phyloP scores from a whole-genome alignment of 2,888 invertebrate species.

The Hypsopygia costalis region DNA sequence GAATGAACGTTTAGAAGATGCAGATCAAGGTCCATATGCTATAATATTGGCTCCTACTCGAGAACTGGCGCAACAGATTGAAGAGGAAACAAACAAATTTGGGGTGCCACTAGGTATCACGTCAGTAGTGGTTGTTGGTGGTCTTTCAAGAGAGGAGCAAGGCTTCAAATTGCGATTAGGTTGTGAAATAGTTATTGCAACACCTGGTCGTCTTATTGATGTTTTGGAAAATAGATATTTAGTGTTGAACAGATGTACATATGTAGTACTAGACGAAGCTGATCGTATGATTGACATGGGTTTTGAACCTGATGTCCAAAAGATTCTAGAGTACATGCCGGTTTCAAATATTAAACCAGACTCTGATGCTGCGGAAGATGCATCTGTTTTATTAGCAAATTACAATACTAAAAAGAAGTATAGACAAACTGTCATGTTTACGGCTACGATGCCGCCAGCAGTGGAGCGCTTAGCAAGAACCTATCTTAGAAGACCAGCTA shows the following conservation, averaged over 20 bases:
- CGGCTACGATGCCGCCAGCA: conserved; percentile 99
- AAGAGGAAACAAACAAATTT: conserved; percentile 99
- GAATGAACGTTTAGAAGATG: conserved; percentile 93
- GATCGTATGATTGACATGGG: conserved; percentile 99
- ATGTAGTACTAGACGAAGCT: conserved; percentile 97
- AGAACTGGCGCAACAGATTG: conserved; percentile 99
- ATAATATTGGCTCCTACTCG: conserved; percentile 99
- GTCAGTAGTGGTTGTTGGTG: conserved; percentile 99
- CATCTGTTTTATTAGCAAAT: conserved; percentile 92
- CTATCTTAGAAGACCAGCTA: conserved; percentile 96
- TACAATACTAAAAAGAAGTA: conserved; percentile 98
- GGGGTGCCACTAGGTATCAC: conserved; percentile 95
- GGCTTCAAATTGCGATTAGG: conserved; percentile 97
- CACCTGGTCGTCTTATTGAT: conserved; percentile 99
- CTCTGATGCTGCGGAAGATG: conserved; percentile 98
- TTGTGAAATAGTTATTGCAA: conserved; percentile 99
- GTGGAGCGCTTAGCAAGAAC: conserved; percentile 97
- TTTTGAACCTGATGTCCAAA: conserved; percentile 98
- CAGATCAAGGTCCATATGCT: conserved; percentile 98
- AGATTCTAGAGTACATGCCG: conserved; percentile 98
- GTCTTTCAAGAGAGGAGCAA: conserved; percentile 98
- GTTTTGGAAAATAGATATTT: conserved; percentile 98
- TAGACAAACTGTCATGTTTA: conserved; percentile 99
- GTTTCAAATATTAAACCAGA: conserved; percentile 99
- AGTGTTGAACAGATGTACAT: conserved; percentile 98